Percentiles rank a stretch among this genome's conserved stretches.
Evolutionary conservation across 1,140 invertebrate species (phyloP).

Genomic region (Myzus persicae): DNA sequence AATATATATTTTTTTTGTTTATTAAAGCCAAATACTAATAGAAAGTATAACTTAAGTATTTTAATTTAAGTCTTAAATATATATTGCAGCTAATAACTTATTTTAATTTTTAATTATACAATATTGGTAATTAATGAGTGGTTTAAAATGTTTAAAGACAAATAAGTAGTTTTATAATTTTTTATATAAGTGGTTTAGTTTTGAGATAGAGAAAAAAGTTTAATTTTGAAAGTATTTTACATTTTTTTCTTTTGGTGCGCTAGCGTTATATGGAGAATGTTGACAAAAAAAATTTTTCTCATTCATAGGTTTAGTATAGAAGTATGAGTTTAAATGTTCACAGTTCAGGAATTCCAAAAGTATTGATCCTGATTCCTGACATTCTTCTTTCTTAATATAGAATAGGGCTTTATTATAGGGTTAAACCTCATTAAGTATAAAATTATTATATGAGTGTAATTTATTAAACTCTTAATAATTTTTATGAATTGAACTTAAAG

Average conservation of each 20-base stretch:
- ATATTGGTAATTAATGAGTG: background rate
- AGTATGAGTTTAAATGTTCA: background rate
- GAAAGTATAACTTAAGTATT: background rate
- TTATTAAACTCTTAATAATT: background rate
- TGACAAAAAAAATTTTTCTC: background rate
- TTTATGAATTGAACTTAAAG: background rate
- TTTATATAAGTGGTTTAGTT: background rate
- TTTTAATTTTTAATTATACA: background rate
- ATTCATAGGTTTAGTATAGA: background rate
- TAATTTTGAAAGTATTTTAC: background rate
- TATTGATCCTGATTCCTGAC: slow-evolving; percentile 28
- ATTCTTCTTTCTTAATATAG: background rate
- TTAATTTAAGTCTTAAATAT: background rate
- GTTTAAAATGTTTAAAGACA: background rate
- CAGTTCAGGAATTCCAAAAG: slow-evolving; percentile 28
- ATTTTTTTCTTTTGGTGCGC: background rate
- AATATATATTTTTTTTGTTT: too few species aligned
- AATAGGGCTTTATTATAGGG: background rate
- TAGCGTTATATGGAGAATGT: background rate
- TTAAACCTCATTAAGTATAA: background rate
- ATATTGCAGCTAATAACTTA: background rate
- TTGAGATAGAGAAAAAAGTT: background rate
- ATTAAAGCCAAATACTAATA: too few species aligned
- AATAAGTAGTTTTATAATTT: background rate
- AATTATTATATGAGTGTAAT: background rate